Base-by-base conservation (phyloP, 2,113 vertebrate genomes). In the Oenanthe melanoleuca region DNA sequence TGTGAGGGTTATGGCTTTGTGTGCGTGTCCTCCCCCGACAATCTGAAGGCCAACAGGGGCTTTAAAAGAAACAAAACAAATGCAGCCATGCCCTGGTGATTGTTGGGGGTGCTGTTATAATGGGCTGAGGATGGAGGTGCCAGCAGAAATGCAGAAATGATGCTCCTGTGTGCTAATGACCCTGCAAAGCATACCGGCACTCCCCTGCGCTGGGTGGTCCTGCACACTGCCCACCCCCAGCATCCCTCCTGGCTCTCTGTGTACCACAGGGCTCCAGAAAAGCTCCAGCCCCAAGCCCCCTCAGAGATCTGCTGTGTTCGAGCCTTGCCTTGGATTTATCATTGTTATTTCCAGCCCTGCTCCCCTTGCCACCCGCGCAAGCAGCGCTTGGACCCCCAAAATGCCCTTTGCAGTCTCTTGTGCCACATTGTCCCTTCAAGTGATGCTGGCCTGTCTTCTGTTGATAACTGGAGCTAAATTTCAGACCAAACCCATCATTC, bases 1-100 rank as follows among this genome's bases (percentile, higher is more conserved):
- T 80, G 90, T 3, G 80, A 97, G 95, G 86, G 67, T 88, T 74
- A 72, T 86, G 81, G 94, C 69, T 93, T 83, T 86, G 42, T 63
- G 55, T 74, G 53, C 1, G 6, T 53, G 86, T 69, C 53, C 12
- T 40, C 24, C 20, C 31, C 21, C 5, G 0, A 59, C 14, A 34
- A 92, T 74, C 52, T 63, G 42, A 86, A 78, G 72, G 63, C 75
- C 56, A 71, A 56, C 24, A 21, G 66, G 53, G 77, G 31, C 52
- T 88, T 82, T 42, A 69, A 73, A 73, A 74, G 66, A 88, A 80
- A 70, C 15, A 38, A 94, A 92, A 73, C 59, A 92, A 77, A 75
- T 70, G 45, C 47, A 73, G 65, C 82, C 52, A 26, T 74, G 52
- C 52, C 67, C 6, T 7, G 26, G 14, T 0, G 0, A 29, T 53